Conservation (phyloP, 2,113 vertebrate species). For the Dinomys branickii region DNA sequence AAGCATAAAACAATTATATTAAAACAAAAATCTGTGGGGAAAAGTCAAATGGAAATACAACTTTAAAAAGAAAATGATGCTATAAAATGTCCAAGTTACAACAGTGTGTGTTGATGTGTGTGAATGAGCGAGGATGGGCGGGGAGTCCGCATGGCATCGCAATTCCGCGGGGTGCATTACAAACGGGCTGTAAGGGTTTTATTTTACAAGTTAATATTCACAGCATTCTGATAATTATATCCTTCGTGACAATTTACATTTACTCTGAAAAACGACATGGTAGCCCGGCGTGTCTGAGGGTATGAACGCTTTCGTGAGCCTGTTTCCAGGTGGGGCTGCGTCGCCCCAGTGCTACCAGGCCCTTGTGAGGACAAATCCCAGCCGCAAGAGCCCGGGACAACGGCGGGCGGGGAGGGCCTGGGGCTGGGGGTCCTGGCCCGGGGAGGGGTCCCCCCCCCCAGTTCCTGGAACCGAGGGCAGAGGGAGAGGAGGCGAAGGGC, state of each 20-base stretch:
- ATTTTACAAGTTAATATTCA: conserved; percentile 46
- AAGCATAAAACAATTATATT: conserved; percentile 53
- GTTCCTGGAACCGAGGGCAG: too few species aligned
- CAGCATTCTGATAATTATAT: not conserved
- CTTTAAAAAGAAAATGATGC: conserved; percentile 43
- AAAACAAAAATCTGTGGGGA: conserved; percentile 33
- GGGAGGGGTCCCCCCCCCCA: too few species aligned
- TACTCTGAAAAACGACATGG: not conserved
- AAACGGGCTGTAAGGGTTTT: not conserved
- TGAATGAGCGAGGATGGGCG: not conserved
- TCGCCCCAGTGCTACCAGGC: not conserved
- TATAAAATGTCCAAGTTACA: not conserved
- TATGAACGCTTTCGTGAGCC: rapidly evolving
- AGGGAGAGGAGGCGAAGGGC: not conserved
- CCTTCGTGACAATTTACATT: conserved; percentile 37
- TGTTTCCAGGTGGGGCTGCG: not conserved
- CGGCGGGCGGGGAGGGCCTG: rapidly evolving
- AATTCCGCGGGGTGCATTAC: not conserved
- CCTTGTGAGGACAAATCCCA: not conserved
- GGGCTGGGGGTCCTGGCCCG: not conserved
- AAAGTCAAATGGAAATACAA: conserved; percentile 49
- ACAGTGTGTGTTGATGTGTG: not conserved
- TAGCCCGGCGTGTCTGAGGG: not conserved
- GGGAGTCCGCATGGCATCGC: not conserved
- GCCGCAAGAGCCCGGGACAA: not conserved